These are phyloP conservation scores for Oreochromis niloticus DNA, from an alignment of 2,113 vertebrate species.

Conservation along the genomic window DNA sequence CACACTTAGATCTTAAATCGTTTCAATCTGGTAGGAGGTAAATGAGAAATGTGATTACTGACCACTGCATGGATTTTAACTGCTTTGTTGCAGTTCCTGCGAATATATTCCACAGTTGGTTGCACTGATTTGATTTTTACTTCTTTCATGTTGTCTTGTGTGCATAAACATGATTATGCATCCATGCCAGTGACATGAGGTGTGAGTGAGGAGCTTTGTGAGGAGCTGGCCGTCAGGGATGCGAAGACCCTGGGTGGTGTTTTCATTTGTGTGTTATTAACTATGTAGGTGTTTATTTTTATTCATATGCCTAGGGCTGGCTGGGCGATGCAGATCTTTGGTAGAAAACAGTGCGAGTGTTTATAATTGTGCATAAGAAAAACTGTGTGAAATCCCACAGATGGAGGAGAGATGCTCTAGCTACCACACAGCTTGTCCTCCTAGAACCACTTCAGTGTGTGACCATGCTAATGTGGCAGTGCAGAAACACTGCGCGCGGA, in stretches of 20 bases:
- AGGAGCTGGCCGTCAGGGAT: not conserved
- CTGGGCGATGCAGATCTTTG: not conserved
- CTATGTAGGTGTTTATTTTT: not conserved
- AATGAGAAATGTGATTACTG: not conserved
- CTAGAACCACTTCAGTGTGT: not conserved
- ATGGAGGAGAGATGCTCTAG: constrained; percentile 34
- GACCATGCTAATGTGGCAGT: not conserved
- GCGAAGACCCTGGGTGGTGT: not conserved
- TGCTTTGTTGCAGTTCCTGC: not conserved
- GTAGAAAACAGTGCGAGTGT: not conserved
- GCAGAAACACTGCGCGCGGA: not conserved
- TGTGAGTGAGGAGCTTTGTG: not conserved
- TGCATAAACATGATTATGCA: not conserved
- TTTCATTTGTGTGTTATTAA: not conserved
- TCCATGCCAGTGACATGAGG: not conserved
- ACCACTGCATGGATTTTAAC: not conserved
- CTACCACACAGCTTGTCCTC: constrained; percentile 25
- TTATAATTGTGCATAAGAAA: not conserved
- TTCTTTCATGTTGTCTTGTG: not conserved
- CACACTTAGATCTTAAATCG: not conserved
- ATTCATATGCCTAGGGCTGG: not conserved
- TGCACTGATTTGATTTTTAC: not conserved
- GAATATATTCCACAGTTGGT: not conserved
- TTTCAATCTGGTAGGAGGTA: not conserved
- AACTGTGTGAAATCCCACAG: constrained; percentile 38